phyloP scores from a whole-genome alignment of 1,140 invertebrate species.

The honey bee (Apis mellifera) region DNA sequence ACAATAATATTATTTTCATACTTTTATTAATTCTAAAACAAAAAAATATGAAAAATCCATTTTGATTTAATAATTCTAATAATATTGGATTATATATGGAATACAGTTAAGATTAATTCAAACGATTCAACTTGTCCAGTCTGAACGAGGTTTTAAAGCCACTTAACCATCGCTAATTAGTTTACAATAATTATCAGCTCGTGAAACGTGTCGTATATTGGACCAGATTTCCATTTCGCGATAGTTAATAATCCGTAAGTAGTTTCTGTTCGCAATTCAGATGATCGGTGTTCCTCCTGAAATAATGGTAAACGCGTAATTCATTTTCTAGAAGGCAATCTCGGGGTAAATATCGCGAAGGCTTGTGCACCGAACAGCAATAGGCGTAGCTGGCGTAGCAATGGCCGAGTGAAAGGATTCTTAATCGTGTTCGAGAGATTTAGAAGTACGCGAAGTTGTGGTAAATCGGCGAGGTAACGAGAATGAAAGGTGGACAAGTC shows the following conservation, averaged over 20 bases:
- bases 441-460: neutral
- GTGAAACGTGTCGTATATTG: no score
- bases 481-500: neutral
- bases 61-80: no score
- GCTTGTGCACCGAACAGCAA: conserved; percentile 3
- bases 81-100: no score
- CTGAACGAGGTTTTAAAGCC: neutral
- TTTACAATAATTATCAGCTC: conserved; percentile 14
- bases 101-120: neutral
- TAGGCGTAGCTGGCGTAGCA: conserved; percentile 22
- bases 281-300: conserved; percentile 8
- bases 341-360: conserved; percentile 24
- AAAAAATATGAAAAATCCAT: no score
- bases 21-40: no score
- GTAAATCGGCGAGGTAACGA: conserved; percentile 8
- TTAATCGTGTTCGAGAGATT: conserved; percentile 1
- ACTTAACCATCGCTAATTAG: neutral
- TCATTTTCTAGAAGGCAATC: conserved; percentile 54
- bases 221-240: neutral
- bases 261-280: neutral
- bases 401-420: conserved; percentile 38
- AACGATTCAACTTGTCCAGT: neutral
- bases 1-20: no score
- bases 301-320: conserved; percentile 43
- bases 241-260: neutral